phyloP scores from a whole-genome alignment of 2,797 vertebrate genomes.

The Trachops cirrhosus region DNA sequence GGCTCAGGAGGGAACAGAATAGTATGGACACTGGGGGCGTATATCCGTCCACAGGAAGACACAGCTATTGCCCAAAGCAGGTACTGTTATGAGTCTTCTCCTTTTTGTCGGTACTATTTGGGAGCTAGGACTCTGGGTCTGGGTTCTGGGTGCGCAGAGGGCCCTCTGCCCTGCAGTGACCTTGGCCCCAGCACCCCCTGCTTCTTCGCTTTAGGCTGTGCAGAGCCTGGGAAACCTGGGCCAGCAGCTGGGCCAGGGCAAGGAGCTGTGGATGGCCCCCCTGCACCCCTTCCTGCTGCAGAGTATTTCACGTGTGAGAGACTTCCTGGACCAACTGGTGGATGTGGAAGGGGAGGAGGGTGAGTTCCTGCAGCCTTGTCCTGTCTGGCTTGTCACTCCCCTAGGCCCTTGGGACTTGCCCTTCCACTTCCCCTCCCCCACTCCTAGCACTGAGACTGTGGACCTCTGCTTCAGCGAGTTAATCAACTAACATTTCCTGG shows the following conservation, averaged over 20 bases:
- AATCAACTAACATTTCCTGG: background rate
- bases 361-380: conserved; percentile 76
- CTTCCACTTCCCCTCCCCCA: accelerated
- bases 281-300: conserved; percentile 91
- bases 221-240: conserved; percentile 95
- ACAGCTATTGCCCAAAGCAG: background rate
- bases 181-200: background rate
- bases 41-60: background rate
- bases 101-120: background rate
- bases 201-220: conserved; percentile 83
- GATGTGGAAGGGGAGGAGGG: conserved; percentile 87
- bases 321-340: conserved; percentile 91
- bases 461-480: background rate
- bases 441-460: background rate
- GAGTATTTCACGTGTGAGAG: conserved; percentile 87
- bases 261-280: conserved; percentile 95
- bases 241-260: conserved; percentile 93
- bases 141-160: background rate
- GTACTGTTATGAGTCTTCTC: background rate
- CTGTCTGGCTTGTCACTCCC: background rate
- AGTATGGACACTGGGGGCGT: background rate
- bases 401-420: background rate
- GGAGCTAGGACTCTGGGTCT: background rate
- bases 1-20: background rate
- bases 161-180: background rate